Evolutionary conservation across 2,888 invertebrate genomes (phyloP), one percentile per base, ranked within the genome.

Genomic region (Physocephala rufipes): DNA sequence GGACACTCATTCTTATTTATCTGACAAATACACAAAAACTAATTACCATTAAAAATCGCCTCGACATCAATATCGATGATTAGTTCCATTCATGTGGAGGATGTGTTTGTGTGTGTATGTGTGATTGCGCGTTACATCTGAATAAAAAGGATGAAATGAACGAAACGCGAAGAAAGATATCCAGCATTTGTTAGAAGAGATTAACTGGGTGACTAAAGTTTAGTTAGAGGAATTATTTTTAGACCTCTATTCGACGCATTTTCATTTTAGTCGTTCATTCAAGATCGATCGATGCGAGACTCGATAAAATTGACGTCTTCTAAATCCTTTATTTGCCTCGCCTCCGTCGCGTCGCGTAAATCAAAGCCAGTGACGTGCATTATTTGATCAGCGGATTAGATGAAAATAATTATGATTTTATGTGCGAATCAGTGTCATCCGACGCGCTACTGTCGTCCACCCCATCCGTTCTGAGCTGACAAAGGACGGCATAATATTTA

Each of bases 351-450:
- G n/a, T 19, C 9, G 47, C n/a, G 5, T 2, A 36, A 36, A 36
- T 36, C 36, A 36, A 36, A 36, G 36, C 36, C 36, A 9, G 4
- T 9, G 36, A 7, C 36, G 36, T 36, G 30, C 28, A 47, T 63
- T 74, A 71, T 77, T 75, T 77, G 68, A 73, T 71, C 69, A 74
- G 78, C 71, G 75, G 73, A 76, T 78, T 76, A 71, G 74, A 75
- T 78, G 77, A n/a, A 78, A 78, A 83, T 82, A 82, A 82, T 81
- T 83, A 79, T 76, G 77, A 79, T 78, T 78, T 81, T 79, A 78
- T 79, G 79, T 78, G 78, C 78, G 79, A 80, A 80, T 77, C 75
- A 73, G 75, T 43, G 36, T 43, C 49, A 70, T 64, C 49, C 66
- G n/a, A 19, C 58, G 61, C 70, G 59, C 64, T 70, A 65, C n/a